These are phyloP conservation scores for Morbakka virulenta DNA, from an alignment of 30 jellyfish, hydroid and myxozoan species.

Conservation along the genomic window DNA sequence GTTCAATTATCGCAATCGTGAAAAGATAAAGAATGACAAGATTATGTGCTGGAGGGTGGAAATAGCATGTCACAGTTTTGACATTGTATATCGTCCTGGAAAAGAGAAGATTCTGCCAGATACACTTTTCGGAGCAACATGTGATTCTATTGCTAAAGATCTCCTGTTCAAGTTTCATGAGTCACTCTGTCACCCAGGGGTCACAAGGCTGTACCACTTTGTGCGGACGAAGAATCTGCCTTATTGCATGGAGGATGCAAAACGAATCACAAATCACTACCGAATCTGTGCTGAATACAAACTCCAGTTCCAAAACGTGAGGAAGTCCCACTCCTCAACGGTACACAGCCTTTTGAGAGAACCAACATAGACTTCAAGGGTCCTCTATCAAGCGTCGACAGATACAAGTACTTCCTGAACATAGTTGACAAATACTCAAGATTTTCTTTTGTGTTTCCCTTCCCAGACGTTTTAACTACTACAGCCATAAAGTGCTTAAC, in stretches of 20 bases:
- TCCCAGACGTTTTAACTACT: constrained; percentile 27
- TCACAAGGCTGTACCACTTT: constrained; percentile 56
- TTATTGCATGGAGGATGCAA: constrained; percentile 25
- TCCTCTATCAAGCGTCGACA: constrained; percentile 42
- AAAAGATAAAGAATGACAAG: constrained; percentile 73
- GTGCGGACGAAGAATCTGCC: constrained; percentile 15
- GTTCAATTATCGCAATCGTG: constrained; percentile 37
- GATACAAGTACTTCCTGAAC: constrained; percentile 41
- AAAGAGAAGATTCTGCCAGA: constrained; percentile 63
- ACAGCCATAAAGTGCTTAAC: constrained; percentile 45
- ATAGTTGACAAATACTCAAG: constrained; percentile 68
- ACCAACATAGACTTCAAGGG: no score
- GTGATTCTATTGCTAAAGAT: constrained; percentile 24
- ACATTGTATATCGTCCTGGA: constrained; percentile 80
- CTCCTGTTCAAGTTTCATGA: constrained; percentile 25
- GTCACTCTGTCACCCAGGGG: constrained; percentile 80
- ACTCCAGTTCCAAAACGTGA: neutral
- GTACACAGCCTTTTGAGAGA: constrained; percentile 31
- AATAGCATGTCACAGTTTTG: constrained; percentile 61
- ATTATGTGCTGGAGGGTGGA: constrained; percentile 75
- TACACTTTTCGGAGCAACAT: constrained; percentile 35
- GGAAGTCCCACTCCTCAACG: no score
- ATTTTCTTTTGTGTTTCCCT: constrained; percentile 63
- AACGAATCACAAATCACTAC: no score
- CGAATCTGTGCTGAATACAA: constrained; percentile 45